phyloP scores from a whole-genome alignment of 2,797 vertebrate genomes.

The Cyclopterus lumpus region DNA sequence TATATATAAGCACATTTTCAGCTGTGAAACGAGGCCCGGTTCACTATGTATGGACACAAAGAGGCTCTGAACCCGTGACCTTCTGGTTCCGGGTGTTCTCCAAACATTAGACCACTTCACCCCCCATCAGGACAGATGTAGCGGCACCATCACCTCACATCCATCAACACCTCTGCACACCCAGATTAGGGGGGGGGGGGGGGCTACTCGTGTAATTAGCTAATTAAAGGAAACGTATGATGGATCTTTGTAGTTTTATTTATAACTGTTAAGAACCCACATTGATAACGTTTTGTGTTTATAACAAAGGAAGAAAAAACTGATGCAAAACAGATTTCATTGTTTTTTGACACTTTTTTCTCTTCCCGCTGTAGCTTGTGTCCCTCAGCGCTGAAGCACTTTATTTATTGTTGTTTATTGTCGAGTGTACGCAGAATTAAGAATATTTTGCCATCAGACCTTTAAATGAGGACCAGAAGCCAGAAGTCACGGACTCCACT shows the following conservation, averaged over 20 bases:
- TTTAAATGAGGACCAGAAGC: too few relatives aligned
- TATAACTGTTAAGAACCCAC: conserved; percentile 44
- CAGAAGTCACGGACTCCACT: too few relatives aligned
- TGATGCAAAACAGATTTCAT: too few relatives aligned
- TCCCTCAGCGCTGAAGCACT: too few relatives aligned
- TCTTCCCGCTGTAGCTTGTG: too few relatives aligned
- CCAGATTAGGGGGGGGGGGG: conserved; percentile 20
- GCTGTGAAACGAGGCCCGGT: neutral
- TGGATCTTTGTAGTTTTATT: conserved; percentile 37
- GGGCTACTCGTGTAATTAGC: conserved; percentile 50
- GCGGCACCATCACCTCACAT: conserved; percentile 53
- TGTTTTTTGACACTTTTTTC: too few relatives aligned
- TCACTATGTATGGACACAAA: conserved; percentile 23
- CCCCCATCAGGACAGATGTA: conserved; percentile 45
- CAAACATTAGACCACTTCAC: conserved; percentile 16
- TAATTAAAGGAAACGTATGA: conserved; percentile 58
- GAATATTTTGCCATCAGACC: too few relatives aligned
- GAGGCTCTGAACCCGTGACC: conserved; percentile 22
- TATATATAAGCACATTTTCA: too few relatives aligned
- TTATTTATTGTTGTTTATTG: too few relatives aligned
- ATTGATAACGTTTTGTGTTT: conserved; percentile 11
- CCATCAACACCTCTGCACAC: conserved; percentile 58
- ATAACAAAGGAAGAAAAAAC: too few relatives aligned
- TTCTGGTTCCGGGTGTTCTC: conserved; percentile 5
- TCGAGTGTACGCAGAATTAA: too few relatives aligned